Percentiles rank a stretch among this genome's conserved stretches.
Conservation (phyloP, 2,888 invertebrate genomes). For the Megastigmus dorsalis region DNA sequence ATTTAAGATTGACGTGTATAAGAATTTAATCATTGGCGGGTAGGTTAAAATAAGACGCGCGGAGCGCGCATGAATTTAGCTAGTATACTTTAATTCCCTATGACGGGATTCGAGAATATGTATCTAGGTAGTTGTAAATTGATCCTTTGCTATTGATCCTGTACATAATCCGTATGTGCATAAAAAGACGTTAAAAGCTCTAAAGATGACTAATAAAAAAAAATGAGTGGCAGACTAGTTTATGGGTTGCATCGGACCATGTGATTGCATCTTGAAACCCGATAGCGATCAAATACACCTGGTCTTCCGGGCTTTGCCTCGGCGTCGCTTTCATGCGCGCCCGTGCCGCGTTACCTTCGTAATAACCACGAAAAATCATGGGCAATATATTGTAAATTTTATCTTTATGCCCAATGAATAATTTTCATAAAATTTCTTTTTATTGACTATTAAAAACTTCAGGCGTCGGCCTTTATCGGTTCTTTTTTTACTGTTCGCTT, state of each 20-base stretch:
- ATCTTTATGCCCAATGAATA: no score
- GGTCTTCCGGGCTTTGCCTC: constrained; percentile 50
- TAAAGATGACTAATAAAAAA: constrained; percentile 46
- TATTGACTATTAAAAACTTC: no score
- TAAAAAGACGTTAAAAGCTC: constrained; percentile 48
- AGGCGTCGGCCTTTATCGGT: no score
- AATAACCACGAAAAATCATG: no score
- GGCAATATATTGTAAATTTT: no score
- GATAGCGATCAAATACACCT: constrained; percentile 69
- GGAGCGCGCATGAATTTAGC: no score
- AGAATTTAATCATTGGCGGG: no score
- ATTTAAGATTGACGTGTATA: no score
- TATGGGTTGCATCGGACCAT: constrained; percentile 64
- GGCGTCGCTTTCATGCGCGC: constrained; percentile 1
- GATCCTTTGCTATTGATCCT: constrained; percentile 30
- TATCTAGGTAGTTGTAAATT: constrained; percentile 32
- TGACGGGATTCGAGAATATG: not conserved
- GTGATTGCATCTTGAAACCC: constrained; percentile 68
- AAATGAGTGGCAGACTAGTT: constrained; percentile 31
- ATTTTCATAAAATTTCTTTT: no score
- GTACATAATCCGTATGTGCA: not conserved
- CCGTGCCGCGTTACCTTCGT: not conserved
- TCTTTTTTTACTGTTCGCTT: no score
- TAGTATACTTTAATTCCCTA: constrained; percentile 1
- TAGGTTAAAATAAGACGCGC: no score